phyloP scores from a whole-genome alignment of 2,113 vertebrate genomes.

The Collichthys lucidus region DNA sequence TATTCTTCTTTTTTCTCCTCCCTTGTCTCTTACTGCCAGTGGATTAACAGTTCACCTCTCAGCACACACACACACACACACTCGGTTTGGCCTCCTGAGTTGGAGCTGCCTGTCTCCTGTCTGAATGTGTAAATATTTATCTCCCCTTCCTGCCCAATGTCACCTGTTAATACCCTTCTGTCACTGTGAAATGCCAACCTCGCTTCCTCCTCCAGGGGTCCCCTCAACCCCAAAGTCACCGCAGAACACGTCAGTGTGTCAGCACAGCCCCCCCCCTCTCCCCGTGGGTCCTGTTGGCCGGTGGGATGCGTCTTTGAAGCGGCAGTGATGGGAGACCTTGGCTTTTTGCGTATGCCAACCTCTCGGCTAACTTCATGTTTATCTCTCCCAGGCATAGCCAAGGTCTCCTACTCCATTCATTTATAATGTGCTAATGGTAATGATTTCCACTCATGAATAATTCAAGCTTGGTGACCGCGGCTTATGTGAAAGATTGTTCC shows the following conservation, averaged over 20 bases:
- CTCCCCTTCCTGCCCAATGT: constrained; percentile 59
- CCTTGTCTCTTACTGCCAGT: constrained; percentile 59
- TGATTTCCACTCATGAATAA: constrained; percentile 74
- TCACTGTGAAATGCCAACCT: constrained; percentile 64
- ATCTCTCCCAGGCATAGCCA: constrained; percentile 57
- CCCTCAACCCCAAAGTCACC: constrained; percentile 57
- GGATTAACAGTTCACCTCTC: constrained; percentile 57
- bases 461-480: constrained; percentile 53
- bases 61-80: neutral
- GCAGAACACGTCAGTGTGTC: constrained; percentile 44
- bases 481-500: constrained; percentile 60
- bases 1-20: constrained; percentile 19
- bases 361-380: constrained; percentile 63
- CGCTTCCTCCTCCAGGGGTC: constrained; percentile 58
- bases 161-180: constrained; percentile 73
- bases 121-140: constrained; percentile 77
- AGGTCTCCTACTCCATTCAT: constrained; percentile 68
- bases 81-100: constrained; percentile 41
- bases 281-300: neutral
- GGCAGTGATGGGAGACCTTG: constrained; percentile 49
- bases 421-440: constrained; percentile 75
- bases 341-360: constrained; percentile 26
- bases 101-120: constrained; percentile 59
- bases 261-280: neutral
- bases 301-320: constrained; percentile 24